Conservation (phyloP, 2,888 invertebrate species). For the Toxonevra muliebris region DNA sequence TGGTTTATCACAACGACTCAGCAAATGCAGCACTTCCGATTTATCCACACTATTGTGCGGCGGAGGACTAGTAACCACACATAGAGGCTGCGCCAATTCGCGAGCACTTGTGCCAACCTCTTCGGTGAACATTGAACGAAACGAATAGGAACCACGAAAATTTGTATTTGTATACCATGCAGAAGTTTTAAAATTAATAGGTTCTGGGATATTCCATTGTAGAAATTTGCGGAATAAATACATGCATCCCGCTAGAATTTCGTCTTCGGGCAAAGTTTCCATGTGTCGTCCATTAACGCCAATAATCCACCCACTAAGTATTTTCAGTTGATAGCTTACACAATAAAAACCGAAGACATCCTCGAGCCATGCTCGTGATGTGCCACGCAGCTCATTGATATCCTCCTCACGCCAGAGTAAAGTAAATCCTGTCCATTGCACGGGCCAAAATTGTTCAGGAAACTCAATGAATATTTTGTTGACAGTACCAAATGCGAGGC, state of each 20-base stretch:
- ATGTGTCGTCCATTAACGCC: conserved; percentile 71
- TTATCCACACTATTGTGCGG: conserved; percentile 37
- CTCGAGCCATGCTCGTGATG: conserved; percentile 69
- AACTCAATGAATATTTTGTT: conserved; percentile 73
- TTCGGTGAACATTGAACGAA: conserved; percentile 70
- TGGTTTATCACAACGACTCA: conserved; percentile 64
- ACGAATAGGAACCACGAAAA: conserved; percentile 74
- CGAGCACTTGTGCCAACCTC: conserved; percentile 67
- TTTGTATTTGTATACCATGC: conserved; percentile 73
- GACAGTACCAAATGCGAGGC: conserved; percentile 70
- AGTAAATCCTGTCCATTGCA: conserved; percentile 67
- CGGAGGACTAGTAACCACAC: conserved; percentile 63
- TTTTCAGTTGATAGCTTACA: conserved; percentile 70
- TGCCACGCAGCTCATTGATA: conserved; percentile 54
- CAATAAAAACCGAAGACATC: conserved; percentile 75
- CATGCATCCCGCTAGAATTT: conserved; percentile 60
- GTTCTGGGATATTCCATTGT: conserved; percentile 57
- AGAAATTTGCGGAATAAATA: conserved; percentile 61
- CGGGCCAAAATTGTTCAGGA: conserved; percentile 70
- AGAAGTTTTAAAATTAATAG: conserved; percentile 65
- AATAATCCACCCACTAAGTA: conserved; percentile 77
- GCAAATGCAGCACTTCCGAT: conserved; percentile 38
- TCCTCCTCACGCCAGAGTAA: conserved; percentile 71
- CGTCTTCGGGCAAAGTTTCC: conserved; percentile 70
- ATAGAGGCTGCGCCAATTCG: conserved; percentile 65